Evolutionary conservation across 2,888 invertebrate genomes (phyloP).

Genomic region (Drosophila falleni): DNA sequence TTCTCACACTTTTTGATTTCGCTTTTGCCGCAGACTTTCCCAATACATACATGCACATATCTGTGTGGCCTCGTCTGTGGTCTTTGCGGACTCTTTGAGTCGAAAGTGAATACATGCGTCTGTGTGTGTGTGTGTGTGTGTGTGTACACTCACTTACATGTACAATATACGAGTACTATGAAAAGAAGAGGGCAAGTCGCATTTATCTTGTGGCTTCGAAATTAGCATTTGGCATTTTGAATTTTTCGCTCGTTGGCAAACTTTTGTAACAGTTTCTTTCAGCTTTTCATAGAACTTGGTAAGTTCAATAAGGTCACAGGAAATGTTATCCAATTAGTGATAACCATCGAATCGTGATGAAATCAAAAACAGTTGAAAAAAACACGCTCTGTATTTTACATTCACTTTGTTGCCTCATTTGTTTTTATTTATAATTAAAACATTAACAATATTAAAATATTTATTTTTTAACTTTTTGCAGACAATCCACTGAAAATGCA

Average conservation of each 20-base stretch:
- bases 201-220: slow-evolving; percentile 58
- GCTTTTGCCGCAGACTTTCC: slow-evolving; percentile 49
- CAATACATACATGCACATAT: slow-evolving; percentile 23
- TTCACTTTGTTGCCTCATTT: neutral
- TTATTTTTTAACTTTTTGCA: slow-evolving; percentile 42
- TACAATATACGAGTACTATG: neutral
- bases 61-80: slow-evolving; percentile 59
- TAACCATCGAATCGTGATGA: slow-evolving; percentile 55
- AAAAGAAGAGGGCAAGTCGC: slow-evolving; percentile 27
- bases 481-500: slow-evolving; percentile 72
- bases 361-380: slow-evolving; percentile 12
- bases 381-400: slow-evolving; percentile 7
- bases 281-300: slow-evolving; percentile 29
- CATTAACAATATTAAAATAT: neutral
- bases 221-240: slow-evolving; percentile 75
- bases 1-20: slow-evolving; percentile 51
- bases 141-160: neutral
- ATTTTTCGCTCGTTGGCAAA: slow-evolving; percentile 41
- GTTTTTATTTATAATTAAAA: neutral
- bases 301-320: slow-evolving; percentile 62
- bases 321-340: slow-evolving; percentile 76
- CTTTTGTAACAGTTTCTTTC: slow-evolving; percentile 40
- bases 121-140: slow-evolving; percentile 6
- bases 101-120: slow-evolving; percentile 47
- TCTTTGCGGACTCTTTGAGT: slow-evolving; percentile 42